A percentile compares a stretch with the other conserved stretches of the same genome.
phyloP scores from a whole-genome alignment of 2,888 invertebrate genomes.

The Mesopsocus fuscifrons region DNA sequence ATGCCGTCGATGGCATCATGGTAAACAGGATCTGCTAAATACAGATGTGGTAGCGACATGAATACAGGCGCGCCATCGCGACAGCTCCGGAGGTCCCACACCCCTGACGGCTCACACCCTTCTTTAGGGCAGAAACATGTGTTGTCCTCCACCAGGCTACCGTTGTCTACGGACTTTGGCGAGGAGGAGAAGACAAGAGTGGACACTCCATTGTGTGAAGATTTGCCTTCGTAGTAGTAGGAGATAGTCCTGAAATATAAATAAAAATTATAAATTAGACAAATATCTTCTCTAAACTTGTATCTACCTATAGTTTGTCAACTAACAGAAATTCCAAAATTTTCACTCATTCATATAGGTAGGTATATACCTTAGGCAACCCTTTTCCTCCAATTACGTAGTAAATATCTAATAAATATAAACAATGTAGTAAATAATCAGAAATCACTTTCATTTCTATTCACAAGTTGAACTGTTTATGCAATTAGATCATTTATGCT shows the following conservation, averaged over 20 bases:
- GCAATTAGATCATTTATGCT: no score
- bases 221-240: conserved; percentile 33
- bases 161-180: conserved; percentile 38
- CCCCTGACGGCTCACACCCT: conserved; percentile 49
- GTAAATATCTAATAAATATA: no score
- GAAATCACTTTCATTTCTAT: no score
- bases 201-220: conserved; percentile 34
- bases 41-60: conserved; percentile 69
- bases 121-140: conserved; percentile 47
- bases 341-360: no score
- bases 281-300: no score
- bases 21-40: conserved; percentile 50
- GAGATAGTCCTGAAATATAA: conserved; percentile 33
- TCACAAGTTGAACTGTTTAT: no score
- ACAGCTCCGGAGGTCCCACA: conserved; percentile 59
- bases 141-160: conserved; percentile 30
- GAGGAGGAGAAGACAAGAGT: conserved; percentile 35
- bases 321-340: no score
- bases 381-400: no score
- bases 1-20: conserved; percentile 44
- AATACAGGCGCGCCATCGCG: conserved; percentile 65
- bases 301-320: no score
- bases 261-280: no score
- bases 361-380: no score
- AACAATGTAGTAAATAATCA: no score